Evolutionary conservation across 2,888 invertebrate genomes (phyloP), one percentile per base, ranked within the genome.

Genomic region (Gymnocheta viridis): DNA sequence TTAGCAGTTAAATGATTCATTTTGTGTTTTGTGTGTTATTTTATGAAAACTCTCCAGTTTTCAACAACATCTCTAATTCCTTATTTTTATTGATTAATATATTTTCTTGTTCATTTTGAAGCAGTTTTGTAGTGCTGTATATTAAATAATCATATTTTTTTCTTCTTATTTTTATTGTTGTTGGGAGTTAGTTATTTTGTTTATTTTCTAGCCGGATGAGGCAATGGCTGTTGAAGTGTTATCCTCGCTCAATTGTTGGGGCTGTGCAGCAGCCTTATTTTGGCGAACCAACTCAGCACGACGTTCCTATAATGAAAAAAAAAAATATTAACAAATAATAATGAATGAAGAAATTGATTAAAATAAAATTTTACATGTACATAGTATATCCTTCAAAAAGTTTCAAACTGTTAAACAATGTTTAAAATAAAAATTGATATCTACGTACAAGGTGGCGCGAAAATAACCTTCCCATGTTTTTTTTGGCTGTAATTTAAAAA

Each of bases 271-370:
- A 89, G 95, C 95, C 93, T 97, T 98, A 93, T 98, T 98, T 93
- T 96, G 97, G 89, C 98, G 96, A 88, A 98, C 98, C 89, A 96
- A 92, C 92, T 97, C 97, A 67, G 97, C 97, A 91, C 97, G 97
- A 90, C 96, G 96, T 93, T 98, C 98, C 98, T 98, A 93, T 83
- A 77, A 76, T 47, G n/a, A 56, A 29, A 77, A 76, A 74, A 29
- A 77, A 76, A 74, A 62, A 58, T 12, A 56, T 6, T 35, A 49
- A 27, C 5, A 32, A n/a, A 29, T 19, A 35, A 9, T 35, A n/a
- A 19, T 1, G 14, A 6, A 35, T 5, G 5, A 0, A 22, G 6
- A 44, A 44, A 62, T 10, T n/a, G n/a, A 44, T 12, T 2, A 10
- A 6, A n/a, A 24, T 24, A 62, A 4, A 24, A 9, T 24, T 38